phyloP scores from a whole-genome alignment of 2,888 invertebrate species.

The Rhodophaea formosa region DNA sequence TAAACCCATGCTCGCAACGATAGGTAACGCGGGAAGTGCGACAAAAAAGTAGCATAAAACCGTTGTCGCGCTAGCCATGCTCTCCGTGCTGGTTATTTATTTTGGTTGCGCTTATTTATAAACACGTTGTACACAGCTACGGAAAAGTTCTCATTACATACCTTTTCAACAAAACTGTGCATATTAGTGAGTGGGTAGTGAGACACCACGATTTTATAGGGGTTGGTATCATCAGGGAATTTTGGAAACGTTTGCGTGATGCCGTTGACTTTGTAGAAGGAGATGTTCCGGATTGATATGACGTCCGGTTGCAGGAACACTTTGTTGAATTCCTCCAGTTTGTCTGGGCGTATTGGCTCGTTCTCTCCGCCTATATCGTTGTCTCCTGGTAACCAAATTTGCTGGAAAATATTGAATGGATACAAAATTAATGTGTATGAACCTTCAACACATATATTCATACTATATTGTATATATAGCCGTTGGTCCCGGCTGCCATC shows the following conservation, averaged over 20 bases:
- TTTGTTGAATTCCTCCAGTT: slow-evolving; percentile 86
- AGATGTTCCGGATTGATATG: slow-evolving; percentile 81
- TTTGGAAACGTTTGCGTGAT: slow-evolving; percentile 84
- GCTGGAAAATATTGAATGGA: slow-evolving; percentile 70
- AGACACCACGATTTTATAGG: slow-evolving; percentile 85
- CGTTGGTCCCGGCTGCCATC: too few species aligned
- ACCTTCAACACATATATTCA: too few species aligned
- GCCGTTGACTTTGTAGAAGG: slow-evolving; percentile 88
- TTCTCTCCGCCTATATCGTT: slow-evolving; percentile 98
- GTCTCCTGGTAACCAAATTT: slow-evolving; percentile 95
- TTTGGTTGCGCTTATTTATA: too few species aligned
- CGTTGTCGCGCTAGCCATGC: too few species aligned
- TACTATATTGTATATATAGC: too few species aligned
- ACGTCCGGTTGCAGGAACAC: slow-evolving; percentile 87
- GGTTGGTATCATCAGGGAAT: slow-evolving; percentile 53
- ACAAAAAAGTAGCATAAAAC: too few species aligned
- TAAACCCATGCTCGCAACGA: too few species aligned
- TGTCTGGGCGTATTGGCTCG: slow-evolving; percentile 85
- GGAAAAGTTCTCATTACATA: slow-evolving; percentile 31
- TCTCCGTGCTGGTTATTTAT: too few species aligned
- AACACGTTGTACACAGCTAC: too few species aligned
- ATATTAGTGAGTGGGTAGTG: slow-evolving; percentile 84
- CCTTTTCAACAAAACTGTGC: slow-evolving; percentile 63
- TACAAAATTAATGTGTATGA: too few species aligned
- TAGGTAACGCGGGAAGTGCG: too few species aligned